A percentile compares a stretch with the other conserved stretches of the same genome.
phyloP scores from a whole-genome alignment of 1,140 invertebrate species.

The Xylocopa sonorina region DNA sequence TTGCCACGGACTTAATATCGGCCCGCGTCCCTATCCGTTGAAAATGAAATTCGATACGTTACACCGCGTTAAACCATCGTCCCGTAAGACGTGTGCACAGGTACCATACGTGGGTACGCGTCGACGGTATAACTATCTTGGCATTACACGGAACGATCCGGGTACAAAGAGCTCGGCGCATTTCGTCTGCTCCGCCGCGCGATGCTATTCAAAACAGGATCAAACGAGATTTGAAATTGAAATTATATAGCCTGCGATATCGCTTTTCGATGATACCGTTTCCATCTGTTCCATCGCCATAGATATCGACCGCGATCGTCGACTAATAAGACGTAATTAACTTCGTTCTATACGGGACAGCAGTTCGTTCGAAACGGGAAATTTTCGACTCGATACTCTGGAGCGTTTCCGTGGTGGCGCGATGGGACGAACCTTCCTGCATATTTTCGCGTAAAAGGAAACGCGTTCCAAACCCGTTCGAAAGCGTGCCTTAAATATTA shows the following conservation, averaged over 20 bases:
- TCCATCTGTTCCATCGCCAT: conserved; percentile 3
- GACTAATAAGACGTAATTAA: not conserved
- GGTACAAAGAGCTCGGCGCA: not conserved
- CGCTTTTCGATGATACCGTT: not conserved
- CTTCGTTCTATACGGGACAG: too few species aligned
- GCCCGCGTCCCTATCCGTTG: not conserved
- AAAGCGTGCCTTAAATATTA: not conserved
- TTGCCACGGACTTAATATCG: conserved; percentile 17
- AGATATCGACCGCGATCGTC: not conserved
- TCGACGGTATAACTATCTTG: not conserved
- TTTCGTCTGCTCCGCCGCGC: not conserved
- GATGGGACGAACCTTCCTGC: not conserved
- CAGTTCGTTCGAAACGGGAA: too few species aligned
- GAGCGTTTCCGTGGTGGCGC: too few species aligned
- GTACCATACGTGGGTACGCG: conserved; percentile 6
- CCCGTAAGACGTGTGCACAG: too few species aligned
- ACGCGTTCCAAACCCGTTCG: not conserved
- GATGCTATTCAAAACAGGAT: not conserved
- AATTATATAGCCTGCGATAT: not conserved
- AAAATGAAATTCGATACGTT: conserved; percentile 27
- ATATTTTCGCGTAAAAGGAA: not conserved
- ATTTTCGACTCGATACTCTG: too few species aligned
- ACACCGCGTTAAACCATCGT: not conserved
- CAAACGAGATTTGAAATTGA: conserved; percentile 24
- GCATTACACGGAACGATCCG: conserved; percentile 3